phyloP scores from a whole-genome alignment of 2,888 invertebrate genomes.

The Pardosa pseudoannulata region DNA sequence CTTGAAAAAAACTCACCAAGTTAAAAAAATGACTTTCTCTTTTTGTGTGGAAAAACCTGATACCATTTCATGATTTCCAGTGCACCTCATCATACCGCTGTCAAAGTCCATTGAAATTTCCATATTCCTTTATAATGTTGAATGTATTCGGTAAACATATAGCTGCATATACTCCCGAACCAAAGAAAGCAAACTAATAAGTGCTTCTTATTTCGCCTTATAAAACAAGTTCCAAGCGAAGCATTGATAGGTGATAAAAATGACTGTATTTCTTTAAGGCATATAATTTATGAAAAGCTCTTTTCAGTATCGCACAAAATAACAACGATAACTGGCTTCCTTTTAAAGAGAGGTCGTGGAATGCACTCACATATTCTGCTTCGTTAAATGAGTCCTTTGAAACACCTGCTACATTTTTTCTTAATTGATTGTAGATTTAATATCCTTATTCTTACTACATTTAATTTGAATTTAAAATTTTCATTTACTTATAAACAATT shows the following conservation, averaged over 20 bases:
- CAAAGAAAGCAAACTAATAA: neutral
- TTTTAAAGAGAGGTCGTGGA: neutral
- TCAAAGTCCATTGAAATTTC: neutral
- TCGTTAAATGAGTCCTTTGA: no score
- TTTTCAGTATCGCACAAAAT: constrained; percentile 20
- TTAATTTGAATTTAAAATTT: no score
- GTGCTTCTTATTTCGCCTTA: neutral
- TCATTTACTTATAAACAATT: no score
- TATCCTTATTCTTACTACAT: no score
- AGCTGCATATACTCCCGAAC: neutral
- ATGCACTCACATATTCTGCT: no score
- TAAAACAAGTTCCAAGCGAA: neutral
- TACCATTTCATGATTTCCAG: neutral
- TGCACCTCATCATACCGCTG: neutral
- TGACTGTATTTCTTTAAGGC: constrained; percentile 59
- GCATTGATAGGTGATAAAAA: constrained; percentile 23
- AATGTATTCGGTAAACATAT: neutral
- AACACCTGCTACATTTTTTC: no score
- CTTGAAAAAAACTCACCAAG: neutral
- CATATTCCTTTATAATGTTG: neutral
- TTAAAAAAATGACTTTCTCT: neutral
- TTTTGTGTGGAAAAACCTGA: neutral
- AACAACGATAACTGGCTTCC: constrained; percentile 2
- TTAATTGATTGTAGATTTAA: no score
- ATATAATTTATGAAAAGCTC: constrained; percentile 69